Evolutionary conservation across 2,797 vertebrate species (phyloP).

Genomic region (Lacerta viridis): DNA sequence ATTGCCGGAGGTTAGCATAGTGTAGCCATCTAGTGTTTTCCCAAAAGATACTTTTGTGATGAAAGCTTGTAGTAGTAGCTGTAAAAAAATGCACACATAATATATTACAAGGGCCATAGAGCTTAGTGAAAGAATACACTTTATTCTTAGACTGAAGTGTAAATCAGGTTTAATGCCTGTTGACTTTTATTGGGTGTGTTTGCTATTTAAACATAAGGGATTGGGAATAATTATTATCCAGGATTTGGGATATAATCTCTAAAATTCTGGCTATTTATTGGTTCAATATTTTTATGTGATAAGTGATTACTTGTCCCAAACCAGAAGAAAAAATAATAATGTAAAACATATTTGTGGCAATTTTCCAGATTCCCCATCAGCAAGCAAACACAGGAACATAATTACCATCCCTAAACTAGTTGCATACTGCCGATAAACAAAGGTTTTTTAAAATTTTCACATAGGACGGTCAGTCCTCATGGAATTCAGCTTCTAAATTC

Average conservation of each 20-base stretch:
- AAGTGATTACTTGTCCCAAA: conserved; percentile 45
- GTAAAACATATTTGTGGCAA: conserved; percentile 43
- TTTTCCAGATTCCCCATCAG: conserved; percentile 56
- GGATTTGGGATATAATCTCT: conserved; percentile 12
- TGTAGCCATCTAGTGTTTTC: not conserved
- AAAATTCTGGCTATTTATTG: conserved; percentile 37
- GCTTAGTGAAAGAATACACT: conserved; percentile 1
- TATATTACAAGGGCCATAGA: conserved; percentile 3
- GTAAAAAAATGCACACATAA: not conserved
- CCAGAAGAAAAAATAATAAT: conserved; percentile 11
- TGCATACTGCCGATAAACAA: not conserved
- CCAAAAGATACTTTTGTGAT: not conserved
- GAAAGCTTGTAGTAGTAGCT: not conserved
- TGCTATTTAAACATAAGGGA: conserved; percentile 34
- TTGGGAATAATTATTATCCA: conserved; percentile 28
- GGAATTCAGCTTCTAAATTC: conserved; percentile 10
- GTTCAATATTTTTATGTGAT: conserved; percentile 30
- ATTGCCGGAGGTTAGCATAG: conserved; percentile 20
- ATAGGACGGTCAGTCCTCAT: not conserved
- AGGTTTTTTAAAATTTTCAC: not conserved
- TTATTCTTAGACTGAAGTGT: conserved; percentile 3
- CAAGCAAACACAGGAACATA: conserved; percentile 49
- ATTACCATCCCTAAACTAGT: conserved; percentile 8
- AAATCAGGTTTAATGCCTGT: conserved; percentile 31
- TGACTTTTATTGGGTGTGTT: conserved; percentile 23